These are phyloP conservation scores for Temnothorax longispinosus DNA, from an alignment of 1,140 invertebrate genomes.

Conservation along the genomic window DNA sequence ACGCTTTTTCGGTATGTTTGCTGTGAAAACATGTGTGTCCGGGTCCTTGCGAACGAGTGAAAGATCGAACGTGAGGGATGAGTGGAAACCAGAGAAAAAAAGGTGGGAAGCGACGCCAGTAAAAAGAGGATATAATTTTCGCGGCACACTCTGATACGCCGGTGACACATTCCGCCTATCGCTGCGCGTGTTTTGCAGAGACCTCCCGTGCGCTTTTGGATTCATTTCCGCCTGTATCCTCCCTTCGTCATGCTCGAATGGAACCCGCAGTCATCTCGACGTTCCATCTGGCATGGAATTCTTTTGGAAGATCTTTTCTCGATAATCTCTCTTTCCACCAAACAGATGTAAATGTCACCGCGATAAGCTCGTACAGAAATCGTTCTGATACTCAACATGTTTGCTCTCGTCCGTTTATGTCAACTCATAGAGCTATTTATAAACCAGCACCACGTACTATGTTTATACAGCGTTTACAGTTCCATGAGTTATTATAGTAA, in stretches of 20 bases:
- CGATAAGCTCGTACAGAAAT: conserved; percentile 30
- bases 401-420: conserved; percentile 27
- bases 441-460: conserved; percentile 10
- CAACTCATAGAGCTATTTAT: conserved; percentile 38
- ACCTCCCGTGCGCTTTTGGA: conserved; percentile 25
- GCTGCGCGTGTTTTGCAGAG: not conserved
- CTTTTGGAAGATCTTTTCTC: conserved; percentile 35
- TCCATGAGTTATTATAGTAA: conserved; percentile 30
- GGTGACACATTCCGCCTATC: conserved; percentile 56
- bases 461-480: conserved; percentile 26
- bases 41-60: conserved; percentile 33
- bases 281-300: conserved; percentile 21
- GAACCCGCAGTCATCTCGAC: conserved; percentile 41
- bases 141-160: conserved; percentile 53
- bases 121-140: conserved; percentile 43
- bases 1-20: conserved; percentile 74
- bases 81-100: not conserved
- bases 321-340: conserved; percentile 42
- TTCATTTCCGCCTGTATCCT: conserved; percentile 23
- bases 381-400: conserved; percentile 29
- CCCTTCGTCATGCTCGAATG: not conserved
- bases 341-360: conserved; percentile 48
- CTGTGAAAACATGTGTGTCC: conserved; percentile 70
- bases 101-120: not conserved
- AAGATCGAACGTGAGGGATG: conserved; percentile 13